Base-by-base conservation (phyloP, 1,140 invertebrate genomes). In the Orchesella cincta region DNA sequence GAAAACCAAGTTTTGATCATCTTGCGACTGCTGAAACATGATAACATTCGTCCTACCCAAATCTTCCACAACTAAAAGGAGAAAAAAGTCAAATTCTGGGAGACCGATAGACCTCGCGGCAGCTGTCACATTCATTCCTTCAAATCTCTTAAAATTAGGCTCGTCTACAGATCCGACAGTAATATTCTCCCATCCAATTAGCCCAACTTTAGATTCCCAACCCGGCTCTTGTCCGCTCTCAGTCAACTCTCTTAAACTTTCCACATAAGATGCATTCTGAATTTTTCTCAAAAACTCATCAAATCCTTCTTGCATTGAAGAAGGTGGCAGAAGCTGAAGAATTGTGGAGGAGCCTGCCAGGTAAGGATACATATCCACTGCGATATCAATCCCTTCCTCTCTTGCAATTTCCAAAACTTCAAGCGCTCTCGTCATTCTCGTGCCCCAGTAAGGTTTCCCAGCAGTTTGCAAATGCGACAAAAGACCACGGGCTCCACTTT, bases 301-400 rank as follows among this genome's bases (percentile, higher is more conserved):
- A 26, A 81, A 73, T 36, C 80, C 80, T 18, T 74, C 73, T 16
- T 76, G 12, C 76, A 76, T 64, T 0, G 78, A 46, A n/a, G 80
- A 81, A 1, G 80, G 80, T 1, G 80, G 80, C 1, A 81, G 57
- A 0, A 81, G 5, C 57, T 81, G 78, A 5, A 81, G 64, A 76
- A 81, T 81, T 39, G 80, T 81, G 16, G 51, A 73, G 1, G 78
- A 79, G 2, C 80, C 78, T 18, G 80, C 80, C 8, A 79, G 34
- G 54, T 81, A 81, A 0, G 80, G 80, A 51, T 81, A 81, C 78
- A 81, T 81, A 33, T 81, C 80, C 18, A 81, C 76, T 14, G 74
- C 64, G 23, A 81, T 70, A 39, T 81, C 80, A 57, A 81, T 77
- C 1, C 71, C 70, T 35, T 79, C 78, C 2, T 52, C 36, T 33